Conservation (phyloP, 2,888 invertebrate species). For the Seira musarum region DNA sequence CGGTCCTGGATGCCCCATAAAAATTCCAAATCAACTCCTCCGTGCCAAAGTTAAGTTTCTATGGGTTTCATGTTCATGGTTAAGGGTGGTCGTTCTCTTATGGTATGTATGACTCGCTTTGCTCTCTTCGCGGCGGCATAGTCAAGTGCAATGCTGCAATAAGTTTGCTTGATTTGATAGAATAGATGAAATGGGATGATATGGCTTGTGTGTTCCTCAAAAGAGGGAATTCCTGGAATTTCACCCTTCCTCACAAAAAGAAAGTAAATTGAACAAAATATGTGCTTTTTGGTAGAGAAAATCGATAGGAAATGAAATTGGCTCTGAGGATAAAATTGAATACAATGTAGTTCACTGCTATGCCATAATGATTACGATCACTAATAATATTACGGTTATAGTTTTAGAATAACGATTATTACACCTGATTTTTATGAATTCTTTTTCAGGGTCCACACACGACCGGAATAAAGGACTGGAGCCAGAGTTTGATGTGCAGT, state of each 20-base stretch:
- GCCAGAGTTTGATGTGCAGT: slow-evolving; percentile 87
- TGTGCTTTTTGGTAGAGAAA: neutral
- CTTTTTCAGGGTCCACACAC: slow-evolving; percentile 65
- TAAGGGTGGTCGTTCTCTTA: no score
- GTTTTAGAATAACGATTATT: slow-evolving; percentile 11
- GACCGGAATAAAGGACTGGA: slow-evolving; percentile 71
- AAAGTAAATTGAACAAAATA: no score
- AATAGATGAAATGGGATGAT: no score
- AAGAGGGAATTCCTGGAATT: slow-evolving; percentile 44
- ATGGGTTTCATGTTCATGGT: no score
- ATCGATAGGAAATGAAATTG: neutral
- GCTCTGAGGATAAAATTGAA: slow-evolving; percentile 20
- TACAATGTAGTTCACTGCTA: slow-evolving; percentile 11
- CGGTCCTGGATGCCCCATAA: slow-evolving; percentile 67
- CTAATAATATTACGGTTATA: neutral
- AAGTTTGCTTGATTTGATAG: no score
- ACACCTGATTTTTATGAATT: neutral
- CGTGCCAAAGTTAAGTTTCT: neutral
- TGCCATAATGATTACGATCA: neutral
- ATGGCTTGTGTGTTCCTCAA: no score
- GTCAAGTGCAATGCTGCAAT: no score
- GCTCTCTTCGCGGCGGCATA: no score
- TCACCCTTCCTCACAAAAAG: slow-evolving; percentile 32
- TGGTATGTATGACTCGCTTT: no score
- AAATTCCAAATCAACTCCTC: slow-evolving; percentile 45